Evolutionary conservation across 2,113 vertebrate species (phyloP), one percentile per base, ranked within the genome.

Genomic region (Gymnobelideus leadbeateri): DNA sequence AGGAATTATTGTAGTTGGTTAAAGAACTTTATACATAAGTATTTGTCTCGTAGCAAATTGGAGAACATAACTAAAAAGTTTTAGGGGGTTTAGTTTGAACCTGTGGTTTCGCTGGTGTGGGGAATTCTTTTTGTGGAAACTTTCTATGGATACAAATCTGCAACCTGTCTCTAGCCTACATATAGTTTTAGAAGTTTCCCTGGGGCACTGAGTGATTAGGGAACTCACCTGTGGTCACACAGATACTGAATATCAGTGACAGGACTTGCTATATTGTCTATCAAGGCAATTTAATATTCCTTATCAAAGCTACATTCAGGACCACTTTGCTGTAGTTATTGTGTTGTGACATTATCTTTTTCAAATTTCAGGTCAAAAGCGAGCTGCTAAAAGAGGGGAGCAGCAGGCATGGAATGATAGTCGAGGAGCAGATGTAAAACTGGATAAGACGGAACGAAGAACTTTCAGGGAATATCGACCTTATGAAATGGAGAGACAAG

Each of bases 391-490:
- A 90, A 93, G 96, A 89, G 97, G 97, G 95, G 98, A 98, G 77
- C 97, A 97, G 9, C 98, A 97, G 89, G 96, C 96, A 92, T 96
- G 97, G 95, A 98, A 50, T 90, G 98, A 98, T 57, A 98, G 92
- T 89, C 95, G 98, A 94, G 97, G 97, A 24, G 84, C 96, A 7
- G 98, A 99, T 3, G 96, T 91, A 91, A 98, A 98, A 10, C 96
- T 97, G 26, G 98, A 98, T 7, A 98, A 98, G 98, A 93, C 94
- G 25, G 98, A 98, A 49, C 97, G 98, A 98, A 98, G 97, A 91
- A 61, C 97, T 51, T 98, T 98, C 93, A 97, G 97, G 57, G 98
- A 99, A 61, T 97, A 97, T 2, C 96, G 92, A 91, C 93, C 97
- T 51, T 98, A 96, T 93, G 98, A 98, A 90, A 97, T 97, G 0